phyloP scores from a whole-genome alignment of 1,140 invertebrate genomes.

The Leptopilina clavipes region DNA sequence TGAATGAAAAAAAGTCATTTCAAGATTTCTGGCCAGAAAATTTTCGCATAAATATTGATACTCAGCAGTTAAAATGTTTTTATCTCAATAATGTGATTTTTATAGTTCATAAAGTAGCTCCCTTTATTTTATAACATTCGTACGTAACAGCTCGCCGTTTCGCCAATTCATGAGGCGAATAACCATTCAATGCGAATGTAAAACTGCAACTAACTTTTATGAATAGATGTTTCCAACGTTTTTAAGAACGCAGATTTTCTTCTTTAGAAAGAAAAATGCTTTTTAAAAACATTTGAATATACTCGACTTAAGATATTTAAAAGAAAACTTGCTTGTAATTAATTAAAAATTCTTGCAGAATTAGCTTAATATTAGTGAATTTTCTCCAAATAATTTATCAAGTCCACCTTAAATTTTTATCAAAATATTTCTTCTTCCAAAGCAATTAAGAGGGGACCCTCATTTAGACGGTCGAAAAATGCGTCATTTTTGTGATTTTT shows the following conservation, averaged over 20 bases:
- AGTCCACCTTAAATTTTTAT: no score
- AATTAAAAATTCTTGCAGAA: no score
- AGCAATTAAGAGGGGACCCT: no score
- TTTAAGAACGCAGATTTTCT: background rate
- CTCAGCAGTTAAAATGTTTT: background rate
- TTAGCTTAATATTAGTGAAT: no score
- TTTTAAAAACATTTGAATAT: no score
- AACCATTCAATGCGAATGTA: slow-evolving; percentile 1
- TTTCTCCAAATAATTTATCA: no score
- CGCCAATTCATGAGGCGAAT: slow-evolving; percentile 7
- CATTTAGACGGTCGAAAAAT: no score
- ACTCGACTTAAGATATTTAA: no score
- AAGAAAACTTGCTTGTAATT: no score
- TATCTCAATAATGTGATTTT: background rate
- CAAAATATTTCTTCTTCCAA: no score
- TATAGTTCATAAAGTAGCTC: slow-evolving; percentile 4
- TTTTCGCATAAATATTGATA: slow-evolving; percentile 6
- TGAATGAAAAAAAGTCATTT: background rate
- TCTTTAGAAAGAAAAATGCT: no score
- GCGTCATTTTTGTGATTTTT: no score
- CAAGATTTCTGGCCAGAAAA: background rate
- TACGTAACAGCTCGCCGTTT: background rate
- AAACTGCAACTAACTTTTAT: background rate
- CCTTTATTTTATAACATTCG: background rate
- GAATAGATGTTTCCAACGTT: background rate